Conservation (phyloP, 1,140 invertebrate genomes). For the Heterodera carotae region DNA sequence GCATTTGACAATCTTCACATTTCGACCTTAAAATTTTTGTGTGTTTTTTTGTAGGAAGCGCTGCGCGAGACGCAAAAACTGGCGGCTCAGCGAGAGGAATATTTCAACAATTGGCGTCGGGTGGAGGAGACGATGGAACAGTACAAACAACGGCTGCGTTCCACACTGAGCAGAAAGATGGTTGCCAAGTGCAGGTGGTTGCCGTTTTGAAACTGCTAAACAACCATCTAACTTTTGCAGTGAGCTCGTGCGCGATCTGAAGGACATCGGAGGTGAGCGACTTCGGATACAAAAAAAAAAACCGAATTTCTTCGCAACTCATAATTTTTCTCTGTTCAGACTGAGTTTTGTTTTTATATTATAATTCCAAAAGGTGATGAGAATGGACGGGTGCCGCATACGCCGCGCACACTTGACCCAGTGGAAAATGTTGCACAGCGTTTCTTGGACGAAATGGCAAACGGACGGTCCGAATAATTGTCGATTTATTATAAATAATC, state of each 20-base stretch:
- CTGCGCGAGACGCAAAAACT: conserved; percentile 10
- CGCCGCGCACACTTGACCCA: conserved; percentile 24
- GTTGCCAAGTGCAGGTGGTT: conserved; percentile 20
- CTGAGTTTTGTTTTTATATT: too few relatives aligned
- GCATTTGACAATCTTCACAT: too few relatives aligned
- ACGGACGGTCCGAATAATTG: background rate
- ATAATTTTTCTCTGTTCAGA: too few relatives aligned
- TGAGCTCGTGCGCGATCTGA: conserved; percentile 21
- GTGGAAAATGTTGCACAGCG: conserved; percentile 24
- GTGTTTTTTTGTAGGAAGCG: background rate
- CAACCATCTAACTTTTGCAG: background rate
- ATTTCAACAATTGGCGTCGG: conserved; percentile 21
- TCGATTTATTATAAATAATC: background rate
- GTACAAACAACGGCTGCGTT: conserved; percentile 11
- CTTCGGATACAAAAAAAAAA: background rate
- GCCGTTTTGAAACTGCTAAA: background rate
- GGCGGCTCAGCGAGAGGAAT: conserved; percentile 25
- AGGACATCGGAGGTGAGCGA: conserved; percentile 21
- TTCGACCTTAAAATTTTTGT: too few relatives aligned
- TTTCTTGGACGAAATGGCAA: conserved; percentile 1
- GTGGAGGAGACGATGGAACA: conserved; percentile 9
- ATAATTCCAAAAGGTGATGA: conserved; percentile 9
- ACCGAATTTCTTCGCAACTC: too few relatives aligned
- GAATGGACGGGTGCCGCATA: conserved; percentile 1
- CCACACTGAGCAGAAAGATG: conserved; percentile 22